phyloP scores from a whole-genome alignment of 2,888 invertebrate genomes.

The Sepiola atlantica region DNA sequence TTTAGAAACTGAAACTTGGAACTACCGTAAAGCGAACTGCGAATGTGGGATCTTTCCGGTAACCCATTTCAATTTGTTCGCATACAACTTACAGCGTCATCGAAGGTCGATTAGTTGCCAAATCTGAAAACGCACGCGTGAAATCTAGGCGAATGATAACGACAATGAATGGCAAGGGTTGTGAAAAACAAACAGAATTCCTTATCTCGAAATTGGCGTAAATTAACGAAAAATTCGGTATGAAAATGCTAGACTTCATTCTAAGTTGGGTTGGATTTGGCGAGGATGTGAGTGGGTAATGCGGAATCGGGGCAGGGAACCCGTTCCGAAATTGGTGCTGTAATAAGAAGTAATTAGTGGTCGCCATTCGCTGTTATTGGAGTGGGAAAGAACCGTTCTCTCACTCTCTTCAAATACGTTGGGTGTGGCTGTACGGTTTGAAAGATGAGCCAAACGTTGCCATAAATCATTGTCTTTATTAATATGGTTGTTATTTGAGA shows the following conservation, averaged over 20 bases:
- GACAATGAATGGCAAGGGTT: not conserved
- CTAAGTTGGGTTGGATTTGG: not conserved
- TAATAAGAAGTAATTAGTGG: constrained; percentile 32
- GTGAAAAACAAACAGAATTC: not conserved
- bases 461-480: constrained; percentile 9
- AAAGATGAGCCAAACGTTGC: not conserved
- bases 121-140: not conserved
- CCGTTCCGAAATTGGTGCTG: not conserved
- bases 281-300: not conserved
- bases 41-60: no score
- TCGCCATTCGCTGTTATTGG: not conserved
- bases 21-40: no score
- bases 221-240: constrained; percentile 12
- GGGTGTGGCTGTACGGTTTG: not conserved
- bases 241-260: not conserved
- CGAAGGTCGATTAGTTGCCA: not conserved
- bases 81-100: not conserved
- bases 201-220: not conserved
- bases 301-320: not conserved
- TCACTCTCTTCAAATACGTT: not conserved
- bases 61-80: not conserved
- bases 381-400: not conserved
- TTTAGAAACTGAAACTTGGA: no score
- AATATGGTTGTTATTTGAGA: not conserved
- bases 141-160: not conserved